Conservation (phyloP, 1,140 invertebrate genomes). For the Diploscapter pachys region DNA sequence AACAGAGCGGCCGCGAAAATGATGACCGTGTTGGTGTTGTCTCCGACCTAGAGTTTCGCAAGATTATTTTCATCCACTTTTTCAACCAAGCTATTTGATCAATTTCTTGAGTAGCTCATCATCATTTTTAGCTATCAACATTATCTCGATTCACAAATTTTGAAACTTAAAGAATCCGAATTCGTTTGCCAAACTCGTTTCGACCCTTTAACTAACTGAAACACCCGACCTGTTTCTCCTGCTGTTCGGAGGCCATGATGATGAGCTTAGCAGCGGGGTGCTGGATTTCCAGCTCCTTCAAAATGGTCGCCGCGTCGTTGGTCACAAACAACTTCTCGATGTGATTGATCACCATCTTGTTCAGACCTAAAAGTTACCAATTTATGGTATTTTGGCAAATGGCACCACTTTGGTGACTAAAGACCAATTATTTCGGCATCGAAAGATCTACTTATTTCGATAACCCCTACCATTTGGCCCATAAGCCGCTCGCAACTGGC, state of each 20-base stretch:
- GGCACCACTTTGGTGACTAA: too few species aligned
- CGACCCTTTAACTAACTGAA: too few species aligned
- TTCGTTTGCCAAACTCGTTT: too few species aligned
- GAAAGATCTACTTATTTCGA: too few species aligned
- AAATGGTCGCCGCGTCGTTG: conserved; percentile 96
- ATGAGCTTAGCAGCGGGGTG: conserved; percentile 98
- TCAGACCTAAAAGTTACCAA: conserved; percentile 75
- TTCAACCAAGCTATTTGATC: too few species aligned
- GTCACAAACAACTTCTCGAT: conserved; percentile 97
- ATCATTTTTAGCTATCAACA: too few species aligned
- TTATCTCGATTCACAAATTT: too few species aligned
- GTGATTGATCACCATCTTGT: conserved; percentile 99
- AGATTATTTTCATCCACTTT: not conserved
- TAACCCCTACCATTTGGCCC: conserved; percentile 73
- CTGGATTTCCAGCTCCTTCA: conserved; percentile 88
- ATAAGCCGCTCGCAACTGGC: conserved; percentile 87
- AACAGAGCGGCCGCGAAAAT: conserved; percentile 86
- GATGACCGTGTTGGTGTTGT: conserved; percentile 97
- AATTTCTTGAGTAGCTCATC: too few species aligned
- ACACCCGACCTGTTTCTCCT: conserved; percentile 78
- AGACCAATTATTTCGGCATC: too few species aligned
- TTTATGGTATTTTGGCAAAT: not conserved
- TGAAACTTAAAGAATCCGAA: too few species aligned
- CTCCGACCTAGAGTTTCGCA: conserved; percentile 69
- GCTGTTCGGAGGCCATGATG: conserved; percentile 91